Conservation (phyloP, 2,888 invertebrate species). For the Sepiola atlantica region DNA sequence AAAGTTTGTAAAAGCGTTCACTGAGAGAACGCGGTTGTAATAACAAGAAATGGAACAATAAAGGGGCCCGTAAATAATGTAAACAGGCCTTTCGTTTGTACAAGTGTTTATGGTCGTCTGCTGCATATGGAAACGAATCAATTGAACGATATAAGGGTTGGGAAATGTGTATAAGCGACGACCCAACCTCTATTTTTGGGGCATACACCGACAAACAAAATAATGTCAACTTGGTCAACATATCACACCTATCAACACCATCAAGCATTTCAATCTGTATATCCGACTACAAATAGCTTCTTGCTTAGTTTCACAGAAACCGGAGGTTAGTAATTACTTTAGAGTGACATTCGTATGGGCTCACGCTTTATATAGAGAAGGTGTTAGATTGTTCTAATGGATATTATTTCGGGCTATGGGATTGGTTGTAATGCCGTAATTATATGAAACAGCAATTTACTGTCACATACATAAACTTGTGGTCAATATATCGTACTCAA, state of each 20-base stretch:
- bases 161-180: neutral
- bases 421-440: too few relatives aligned
- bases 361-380: too few relatives aligned
- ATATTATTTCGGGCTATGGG: too few relatives aligned
- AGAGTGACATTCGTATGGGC: too few relatives aligned
- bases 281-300: neutral
- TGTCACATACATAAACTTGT: too few relatives aligned
- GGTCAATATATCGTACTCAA: too few relatives aligned
- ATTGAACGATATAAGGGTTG: neutral
- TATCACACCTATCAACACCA: neutral
- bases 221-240: neutral
- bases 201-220: neutral
- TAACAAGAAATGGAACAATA: neutral
- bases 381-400: too few relatives aligned
- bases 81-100: neutral
- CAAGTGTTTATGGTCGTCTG: neutral
- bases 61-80: neutral
- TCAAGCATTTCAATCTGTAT: neutral
- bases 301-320: neutral
- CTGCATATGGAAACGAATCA: neutral
- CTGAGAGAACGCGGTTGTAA: neutral
- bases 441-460: too few relatives aligned
- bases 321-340: too few relatives aligned
- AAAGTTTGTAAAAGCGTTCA: neutral
- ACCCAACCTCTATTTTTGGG: neutral